These are phyloP conservation scores for Salvelinus alpinus DNA, from an alignment of 2,113 vertebrate species.

Conservation along the genomic window DNA sequence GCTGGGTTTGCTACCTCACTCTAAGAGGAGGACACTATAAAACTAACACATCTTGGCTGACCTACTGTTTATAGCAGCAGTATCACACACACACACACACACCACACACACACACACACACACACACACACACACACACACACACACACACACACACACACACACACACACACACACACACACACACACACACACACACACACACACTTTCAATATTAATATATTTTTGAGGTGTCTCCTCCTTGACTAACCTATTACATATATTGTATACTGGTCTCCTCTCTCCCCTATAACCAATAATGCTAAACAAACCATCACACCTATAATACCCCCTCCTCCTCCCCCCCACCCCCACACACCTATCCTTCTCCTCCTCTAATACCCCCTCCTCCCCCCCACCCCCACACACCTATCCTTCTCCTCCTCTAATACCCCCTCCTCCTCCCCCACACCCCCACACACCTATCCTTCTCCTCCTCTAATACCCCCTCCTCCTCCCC, in stretches of 20 bases:
- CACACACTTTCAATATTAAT: neutral
- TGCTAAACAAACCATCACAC: too few relatives aligned
- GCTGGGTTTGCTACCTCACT: conserved; percentile 48
- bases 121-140: neutral
- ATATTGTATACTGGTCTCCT: conserved; percentile 7
- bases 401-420: too few relatives aligned
- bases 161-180: neutral
- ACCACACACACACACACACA: neutral
- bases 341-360: too few relatives aligned
- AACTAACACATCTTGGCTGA: conserved; percentile 53
- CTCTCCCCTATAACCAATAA: too few relatives aligned
- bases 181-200: neutral
- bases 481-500: too few relatives aligned
- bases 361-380: too few relatives aligned
- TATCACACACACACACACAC: conserved; percentile 5
- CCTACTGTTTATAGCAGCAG: conserved; percentile 57
- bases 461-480: too few relatives aligned
- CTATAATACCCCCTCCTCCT: too few relatives aligned
- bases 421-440: too few relatives aligned
- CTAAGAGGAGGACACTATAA: conserved; percentile 60
- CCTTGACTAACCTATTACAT: neutral
- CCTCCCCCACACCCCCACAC: too few relatives aligned
- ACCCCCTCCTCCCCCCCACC: too few relatives aligned
- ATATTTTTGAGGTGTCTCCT: conserved; percentile 16
- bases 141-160: neutral